Percentiles rank a stretch among this genome's conserved stretches.
Conservation (phyloP, 2,797 vertebrate species). For the Hemitrygon akajei region DNA sequence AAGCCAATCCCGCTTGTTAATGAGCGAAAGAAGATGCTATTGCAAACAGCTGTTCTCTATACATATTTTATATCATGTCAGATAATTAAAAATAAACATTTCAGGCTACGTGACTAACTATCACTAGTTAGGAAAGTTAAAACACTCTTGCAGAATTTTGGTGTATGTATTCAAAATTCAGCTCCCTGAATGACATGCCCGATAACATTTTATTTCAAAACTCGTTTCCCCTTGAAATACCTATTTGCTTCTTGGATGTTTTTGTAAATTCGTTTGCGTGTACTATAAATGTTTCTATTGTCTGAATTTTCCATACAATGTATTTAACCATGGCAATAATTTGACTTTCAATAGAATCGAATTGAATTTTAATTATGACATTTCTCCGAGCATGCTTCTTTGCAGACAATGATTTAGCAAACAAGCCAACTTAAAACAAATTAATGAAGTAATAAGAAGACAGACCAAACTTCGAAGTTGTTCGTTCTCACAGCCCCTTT, state of each 20-base stretch:
- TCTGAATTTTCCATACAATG: not conserved
- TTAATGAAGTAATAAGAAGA: not conserved
- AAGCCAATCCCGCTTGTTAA: constrained; percentile 51
- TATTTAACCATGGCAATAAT: not conserved
- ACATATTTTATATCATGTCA: constrained; percentile 85
- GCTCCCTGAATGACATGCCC: not conserved
- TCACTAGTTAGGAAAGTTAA: constrained; percentile 73
- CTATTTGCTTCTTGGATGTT: not conserved
- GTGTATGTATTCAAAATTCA: not conserved
- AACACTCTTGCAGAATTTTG: constrained; percentile 42
- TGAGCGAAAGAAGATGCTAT: constrained; percentile 60
- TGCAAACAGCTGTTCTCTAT: constrained; percentile 87
- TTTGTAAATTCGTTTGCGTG: not conserved
- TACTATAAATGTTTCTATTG: not conserved
- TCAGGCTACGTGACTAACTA: constrained; percentile 71
- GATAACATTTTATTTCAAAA: not conserved
- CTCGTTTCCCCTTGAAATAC: constrained; percentile 39
- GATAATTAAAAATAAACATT: constrained; percentile 87
- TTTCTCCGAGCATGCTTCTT: not conserved
- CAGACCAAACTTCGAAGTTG: not conserved
- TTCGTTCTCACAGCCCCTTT: not conserved
- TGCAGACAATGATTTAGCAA: not conserved
- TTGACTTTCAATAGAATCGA: not conserved
- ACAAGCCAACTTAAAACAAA: not conserved
- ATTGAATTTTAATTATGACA: not conserved